These are phyloP conservation scores for Tupaia chinensis DNA, from an alignment of 2,113 vertebrate genomes.

Conservation along the genomic window DNA sequence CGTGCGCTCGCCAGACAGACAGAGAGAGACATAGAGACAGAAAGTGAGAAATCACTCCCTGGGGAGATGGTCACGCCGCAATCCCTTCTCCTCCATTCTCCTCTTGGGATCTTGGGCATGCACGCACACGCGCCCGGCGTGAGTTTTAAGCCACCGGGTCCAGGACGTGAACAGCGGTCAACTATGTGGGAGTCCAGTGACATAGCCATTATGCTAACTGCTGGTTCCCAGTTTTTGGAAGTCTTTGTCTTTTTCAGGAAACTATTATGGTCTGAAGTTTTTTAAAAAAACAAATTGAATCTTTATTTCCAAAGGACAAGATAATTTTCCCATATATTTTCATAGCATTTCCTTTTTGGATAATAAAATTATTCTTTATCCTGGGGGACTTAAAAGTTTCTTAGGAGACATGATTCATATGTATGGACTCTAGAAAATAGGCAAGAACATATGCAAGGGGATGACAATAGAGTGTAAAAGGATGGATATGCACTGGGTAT, in stretches of 20 bases:
- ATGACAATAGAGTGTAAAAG: background rate
- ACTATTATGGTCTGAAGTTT: background rate
- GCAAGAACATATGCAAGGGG: background rate
- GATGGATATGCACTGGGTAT: background rate
- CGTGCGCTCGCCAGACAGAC: no score
- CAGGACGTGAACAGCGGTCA: no score
- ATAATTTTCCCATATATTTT: slow-evolving; percentile 12
- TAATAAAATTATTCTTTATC: background rate
- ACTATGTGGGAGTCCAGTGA: no score
- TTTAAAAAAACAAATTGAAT: slow-evolving; percentile 51
- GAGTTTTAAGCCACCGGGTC: no score
- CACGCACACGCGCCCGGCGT: no score
- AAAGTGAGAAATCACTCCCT: no score
- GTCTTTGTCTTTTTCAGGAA: slow-evolving; percentile 23
- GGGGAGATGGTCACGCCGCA: no score
- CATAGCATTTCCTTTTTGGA: slow-evolving; percentile 47
- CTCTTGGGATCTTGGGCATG: no score
- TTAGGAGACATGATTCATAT: background rate
- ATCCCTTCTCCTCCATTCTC: no score
- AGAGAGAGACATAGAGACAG: no score
- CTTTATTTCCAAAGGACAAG: slow-evolving; percentile 40
- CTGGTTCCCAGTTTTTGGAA: no score
- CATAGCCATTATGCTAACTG: no score
- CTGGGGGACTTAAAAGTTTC: background rate
- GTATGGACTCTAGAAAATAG: background rate